Conservation (phyloP, 1,140 invertebrate genomes). For the Magallana gigas region DNA sequence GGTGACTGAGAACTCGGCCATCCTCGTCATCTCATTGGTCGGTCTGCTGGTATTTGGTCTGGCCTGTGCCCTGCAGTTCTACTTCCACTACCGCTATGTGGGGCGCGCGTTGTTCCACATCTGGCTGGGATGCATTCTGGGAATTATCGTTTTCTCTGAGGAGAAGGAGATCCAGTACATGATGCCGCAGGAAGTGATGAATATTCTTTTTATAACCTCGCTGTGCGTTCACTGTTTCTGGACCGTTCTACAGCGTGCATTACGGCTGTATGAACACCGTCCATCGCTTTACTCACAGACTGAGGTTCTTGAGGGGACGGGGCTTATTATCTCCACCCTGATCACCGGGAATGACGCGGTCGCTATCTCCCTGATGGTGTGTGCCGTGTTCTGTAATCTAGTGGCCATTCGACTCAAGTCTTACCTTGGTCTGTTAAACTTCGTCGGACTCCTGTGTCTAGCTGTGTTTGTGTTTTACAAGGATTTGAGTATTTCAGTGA, state of each 20-base stretch:
- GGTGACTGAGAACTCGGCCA: slow-evolving; percentile 63
- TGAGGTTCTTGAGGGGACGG: slow-evolving; percentile 71
- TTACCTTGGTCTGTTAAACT: slow-evolving; percentile 66
- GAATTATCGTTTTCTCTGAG: slow-evolving; percentile 74
- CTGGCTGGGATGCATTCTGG: slow-evolving; percentile 75
- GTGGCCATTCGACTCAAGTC: slow-evolving; percentile 75
- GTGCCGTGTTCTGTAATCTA: slow-evolving; percentile 69
- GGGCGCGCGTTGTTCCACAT: slow-evolving; percentile 71
- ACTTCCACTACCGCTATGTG: slow-evolving; percentile 68
- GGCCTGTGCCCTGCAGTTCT: slow-evolving; percentile 72
- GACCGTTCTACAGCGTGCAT: slow-evolving; percentile 66
- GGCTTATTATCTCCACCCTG: slow-evolving; percentile 72
- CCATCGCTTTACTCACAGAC: slow-evolving; percentile 61
- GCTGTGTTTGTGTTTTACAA: slow-evolving; percentile 67
- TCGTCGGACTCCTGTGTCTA: slow-evolving; percentile 64
- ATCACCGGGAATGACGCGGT: slow-evolving; percentile 67
- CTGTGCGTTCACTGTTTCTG: slow-evolving; percentile 69
- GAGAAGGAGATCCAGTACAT: slow-evolving; percentile 64
- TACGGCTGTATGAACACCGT: slow-evolving; percentile 62
- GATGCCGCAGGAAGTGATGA: slow-evolving; percentile 70
- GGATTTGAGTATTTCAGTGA: slow-evolving; percentile 62
- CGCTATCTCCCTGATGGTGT: slow-evolving; percentile 65
- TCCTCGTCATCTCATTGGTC: slow-evolving; percentile 69
- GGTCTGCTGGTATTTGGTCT: slow-evolving; percentile 73
- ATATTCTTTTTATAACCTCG: slow-evolving; percentile 72